Conservation (phyloP, 2,113 vertebrate species). For the Strix aluco region DNA sequence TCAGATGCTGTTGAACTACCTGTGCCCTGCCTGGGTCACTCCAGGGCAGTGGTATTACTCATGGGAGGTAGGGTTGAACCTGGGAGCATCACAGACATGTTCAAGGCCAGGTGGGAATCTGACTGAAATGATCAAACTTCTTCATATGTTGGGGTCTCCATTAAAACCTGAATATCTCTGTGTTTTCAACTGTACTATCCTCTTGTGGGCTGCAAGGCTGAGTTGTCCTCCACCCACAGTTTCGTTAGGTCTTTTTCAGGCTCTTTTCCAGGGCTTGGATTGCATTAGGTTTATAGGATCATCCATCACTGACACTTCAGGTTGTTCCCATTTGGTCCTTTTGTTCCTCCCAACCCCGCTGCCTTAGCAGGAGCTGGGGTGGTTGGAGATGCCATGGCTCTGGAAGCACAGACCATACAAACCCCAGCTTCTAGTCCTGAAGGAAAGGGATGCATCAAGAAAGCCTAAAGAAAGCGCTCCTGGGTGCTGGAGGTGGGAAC, state of each 20-base stretch:
- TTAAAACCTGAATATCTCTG: not conserved
- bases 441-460: not conserved
- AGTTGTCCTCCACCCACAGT: not conserved
- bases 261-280: not conserved
- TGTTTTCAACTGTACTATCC: not conserved
- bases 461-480: not conserved
- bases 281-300: not conserved
- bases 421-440: not conserved
- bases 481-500: not conserved
- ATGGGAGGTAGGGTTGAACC: accelerated
- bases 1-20: not conserved
- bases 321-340: not conserved
- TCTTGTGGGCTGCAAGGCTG: not conserved
- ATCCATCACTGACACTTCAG: not conserved
- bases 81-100: not conserved
- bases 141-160: not conserved
- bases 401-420: not conserved
- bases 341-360: not conserved
- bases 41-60: not conserved
- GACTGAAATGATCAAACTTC: not conserved
- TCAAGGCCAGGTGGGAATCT: not conserved
- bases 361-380: not conserved
- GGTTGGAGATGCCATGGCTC: not conserved
- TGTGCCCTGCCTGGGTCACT: not conserved
- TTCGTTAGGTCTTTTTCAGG: not conserved